Base-by-base conservation (phyloP, 2,888 invertebrate genomes). In the Limnephilus auricula region DNA sequence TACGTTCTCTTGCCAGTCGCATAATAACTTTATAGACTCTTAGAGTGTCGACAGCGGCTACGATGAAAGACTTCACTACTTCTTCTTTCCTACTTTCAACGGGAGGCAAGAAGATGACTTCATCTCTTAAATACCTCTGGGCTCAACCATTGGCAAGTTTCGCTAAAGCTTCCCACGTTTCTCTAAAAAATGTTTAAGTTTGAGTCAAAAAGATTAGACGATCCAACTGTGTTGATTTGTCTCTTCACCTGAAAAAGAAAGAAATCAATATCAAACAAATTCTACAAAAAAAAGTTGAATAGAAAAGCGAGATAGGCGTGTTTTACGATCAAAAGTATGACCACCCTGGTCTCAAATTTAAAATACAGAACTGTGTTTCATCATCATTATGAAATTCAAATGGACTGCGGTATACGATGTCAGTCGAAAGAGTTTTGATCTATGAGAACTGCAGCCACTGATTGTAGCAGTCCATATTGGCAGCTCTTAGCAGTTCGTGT, bases 181-280 rank as follows among this genome's bases (percentile, higher is more conserved):
- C 87, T 25, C 25, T 34, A 78, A 78, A 79, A 65, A 78, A 78
- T 88, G 31, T 37, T 78, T 88, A 78, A 88, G 79, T 88, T 78
- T 79, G 78, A 88, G 87, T 88, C 87, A 78, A 78, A 88, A 88
- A 78, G 37, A 80, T 79, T 89, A 89, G 80, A 89, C 80, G 89
- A 89, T 89, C 89, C 89, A 89, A 40, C 79, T 30, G 79, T 13
- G 45, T 79, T 65, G 18, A 18, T 30, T 79, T 79, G 79, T 89
- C 89, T 89, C 89, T 89, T 89, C 89, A 89, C 89, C 89, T 89
- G 89, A 40, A 89, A 65, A 65, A 80, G 40, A 12, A 45, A 87
- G 2, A 86, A 65, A 65, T 50, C 15, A 50, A 65, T 65, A n/a
- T 25, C 25, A n/a, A 9, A 65, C 13, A 65, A 65, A 65, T 18